phyloP scores from a whole-genome alignment of 2,888 invertebrate genomes.

The Lypha dubia region DNA sequence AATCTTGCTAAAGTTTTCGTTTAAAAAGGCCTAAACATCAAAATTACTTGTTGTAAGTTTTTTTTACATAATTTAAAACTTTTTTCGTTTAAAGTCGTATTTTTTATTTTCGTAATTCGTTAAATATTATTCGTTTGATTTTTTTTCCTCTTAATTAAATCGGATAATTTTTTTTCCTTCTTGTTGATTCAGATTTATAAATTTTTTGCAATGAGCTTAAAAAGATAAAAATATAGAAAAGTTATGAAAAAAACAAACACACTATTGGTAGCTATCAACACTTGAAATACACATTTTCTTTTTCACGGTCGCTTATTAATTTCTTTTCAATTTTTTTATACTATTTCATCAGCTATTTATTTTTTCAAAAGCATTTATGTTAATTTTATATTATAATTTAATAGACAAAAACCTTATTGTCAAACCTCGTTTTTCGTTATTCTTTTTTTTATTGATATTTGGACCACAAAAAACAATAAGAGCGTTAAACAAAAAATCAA shows the following conservation, averaged over 20 bases:
- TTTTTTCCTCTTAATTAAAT: slow-evolving; percentile 22
- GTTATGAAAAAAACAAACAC: slow-evolving; percentile 36
- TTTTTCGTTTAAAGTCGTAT: slow-evolving; percentile 61
- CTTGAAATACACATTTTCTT: slow-evolving; percentile 41
- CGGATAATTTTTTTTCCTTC: slow-evolving; percentile 26
- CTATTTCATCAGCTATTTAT: slow-evolving; percentile 41
- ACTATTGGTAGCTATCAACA: slow-evolving; percentile 14
- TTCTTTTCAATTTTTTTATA: slow-evolving; percentile 31
- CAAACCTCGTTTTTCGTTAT: slow-evolving; percentile 68
- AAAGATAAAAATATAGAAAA: slow-evolving; percentile 22
- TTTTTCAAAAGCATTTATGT: not conserved
- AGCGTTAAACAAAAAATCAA: slow-evolving; percentile 67
- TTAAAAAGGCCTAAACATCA: slow-evolving; percentile 24
- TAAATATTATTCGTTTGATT: slow-evolving; percentile 48
- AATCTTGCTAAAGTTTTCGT: slow-evolving; percentile 37
- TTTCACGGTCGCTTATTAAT: slow-evolving; percentile 64
- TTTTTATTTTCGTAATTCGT: slow-evolving; percentile 52
- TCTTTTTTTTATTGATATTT: slow-evolving; percentile 39
- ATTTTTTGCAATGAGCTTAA: slow-evolving; percentile 68
- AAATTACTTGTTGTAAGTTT: slow-evolving; percentile 36
- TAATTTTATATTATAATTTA: slow-evolving; percentile 33
- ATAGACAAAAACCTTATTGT: slow-evolving; percentile 49
- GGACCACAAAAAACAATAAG: slow-evolving; percentile 44
- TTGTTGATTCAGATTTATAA: slow-evolving; percentile 55
- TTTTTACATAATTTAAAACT: not conserved